phyloP scores from a whole-genome alignment of 2,113 vertebrate genomes.

The Tonatia bakeri region DNA sequence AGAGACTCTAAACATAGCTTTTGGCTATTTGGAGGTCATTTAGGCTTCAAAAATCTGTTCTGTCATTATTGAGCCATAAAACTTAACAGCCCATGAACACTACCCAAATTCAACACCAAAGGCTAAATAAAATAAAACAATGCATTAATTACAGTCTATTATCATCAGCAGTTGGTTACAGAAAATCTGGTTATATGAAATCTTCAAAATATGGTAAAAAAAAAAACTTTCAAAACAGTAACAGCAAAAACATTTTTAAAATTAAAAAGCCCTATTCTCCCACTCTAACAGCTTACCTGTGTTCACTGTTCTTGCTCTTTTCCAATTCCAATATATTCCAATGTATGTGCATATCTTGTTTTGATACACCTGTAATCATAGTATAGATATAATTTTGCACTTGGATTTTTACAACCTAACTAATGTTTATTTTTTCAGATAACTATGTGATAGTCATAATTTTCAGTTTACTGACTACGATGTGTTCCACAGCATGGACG shows the following conservation, averaged over 20 bases:
- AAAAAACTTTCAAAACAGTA: not conserved
- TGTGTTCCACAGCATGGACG: not conserved
- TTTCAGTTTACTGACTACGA: not conserved
- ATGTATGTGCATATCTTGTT: not conserved
- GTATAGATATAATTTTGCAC: not conserved
- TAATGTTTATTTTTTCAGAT: not conserved
- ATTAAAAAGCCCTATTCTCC: not conserved
- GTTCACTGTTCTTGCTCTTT: not conserved
- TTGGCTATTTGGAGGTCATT: constrained; percentile 73
- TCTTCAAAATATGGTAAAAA: not conserved
- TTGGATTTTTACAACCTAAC: not conserved
- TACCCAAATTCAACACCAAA: constrained; percentile 70
- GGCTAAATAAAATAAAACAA: constrained; percentile 72
- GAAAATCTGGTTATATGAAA: not conserved
- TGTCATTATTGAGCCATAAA: constrained; percentile 78
- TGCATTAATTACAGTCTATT: constrained; percentile 74
- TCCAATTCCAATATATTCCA: not conserved
- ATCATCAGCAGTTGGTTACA: constrained; percentile 30
- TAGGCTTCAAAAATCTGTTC: constrained; percentile 70
- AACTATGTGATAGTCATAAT: not conserved
- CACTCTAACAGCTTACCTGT: not conserved
- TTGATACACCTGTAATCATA: not conserved
- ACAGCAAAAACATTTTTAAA: not conserved
- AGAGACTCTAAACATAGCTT: constrained; percentile 72
- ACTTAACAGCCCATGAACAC: constrained; percentile 74